These are phyloP conservation scores for Nasonia vitripennis DNA, from an alignment of 1,140 invertebrate species.

Conservation along the genomic window DNA sequence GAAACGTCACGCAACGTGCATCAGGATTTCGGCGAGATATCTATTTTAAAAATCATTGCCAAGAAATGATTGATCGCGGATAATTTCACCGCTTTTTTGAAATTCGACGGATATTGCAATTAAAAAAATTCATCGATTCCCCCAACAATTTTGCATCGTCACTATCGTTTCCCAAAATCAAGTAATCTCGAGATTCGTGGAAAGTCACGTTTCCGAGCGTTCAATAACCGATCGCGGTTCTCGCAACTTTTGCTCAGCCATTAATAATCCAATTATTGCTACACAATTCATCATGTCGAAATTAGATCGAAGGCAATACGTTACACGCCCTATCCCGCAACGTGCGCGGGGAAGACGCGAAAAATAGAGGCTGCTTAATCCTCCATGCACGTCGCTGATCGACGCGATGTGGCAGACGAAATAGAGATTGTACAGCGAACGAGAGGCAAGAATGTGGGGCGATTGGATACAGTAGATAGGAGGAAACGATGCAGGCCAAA, in stretches of 20 bases:
- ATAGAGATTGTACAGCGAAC: neutral
- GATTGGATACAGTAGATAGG: neutral
- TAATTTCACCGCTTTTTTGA: no score
- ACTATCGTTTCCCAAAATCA: neutral
- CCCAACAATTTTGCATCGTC: neutral
- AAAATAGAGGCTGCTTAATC: slow-evolving; percentile 13
- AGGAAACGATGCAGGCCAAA: neutral
- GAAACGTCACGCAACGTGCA: neutral
- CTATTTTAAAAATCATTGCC: neutral
- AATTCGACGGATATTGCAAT: no score
- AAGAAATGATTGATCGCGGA: neutral
- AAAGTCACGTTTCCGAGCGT: slow-evolving; percentile 1
- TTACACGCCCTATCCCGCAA: neutral
- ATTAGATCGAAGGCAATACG: slow-evolving; percentile 11
- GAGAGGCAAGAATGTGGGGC: neutral
- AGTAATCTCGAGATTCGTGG: neutral
- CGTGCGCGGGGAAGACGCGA: neutral
- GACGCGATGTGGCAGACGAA: neutral
- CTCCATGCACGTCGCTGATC: neutral
- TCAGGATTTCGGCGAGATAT: neutral
- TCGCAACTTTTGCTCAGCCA: neutral
- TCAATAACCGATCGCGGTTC: slow-evolving; percentile 3
- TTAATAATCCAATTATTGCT: slow-evolving; percentile 37
- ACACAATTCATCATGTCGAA: slow-evolving; percentile 31
- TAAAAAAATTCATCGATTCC: no score